phyloP scores from a whole-genome alignment of 2,113 vertebrate genomes.

The Poecilia latipinna region DNA sequence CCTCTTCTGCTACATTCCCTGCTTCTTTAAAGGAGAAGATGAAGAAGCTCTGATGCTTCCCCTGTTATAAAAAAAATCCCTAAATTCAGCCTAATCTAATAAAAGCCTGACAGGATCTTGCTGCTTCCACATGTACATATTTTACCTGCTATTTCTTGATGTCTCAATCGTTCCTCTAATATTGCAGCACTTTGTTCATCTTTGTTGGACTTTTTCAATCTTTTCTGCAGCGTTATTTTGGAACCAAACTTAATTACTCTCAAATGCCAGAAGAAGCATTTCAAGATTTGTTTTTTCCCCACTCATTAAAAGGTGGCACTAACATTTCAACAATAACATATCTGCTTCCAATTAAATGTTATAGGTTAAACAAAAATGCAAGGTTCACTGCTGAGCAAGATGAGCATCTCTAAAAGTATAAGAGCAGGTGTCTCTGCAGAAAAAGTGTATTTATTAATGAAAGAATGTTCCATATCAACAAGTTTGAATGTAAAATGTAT shows the following conservation, averaged over 20 bases:
- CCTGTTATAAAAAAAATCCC: constrained; percentile 5
- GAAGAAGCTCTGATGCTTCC: constrained; percentile 1
- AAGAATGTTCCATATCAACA: not conserved
- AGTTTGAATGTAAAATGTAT: too few species aligned
- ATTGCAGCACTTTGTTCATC: not conserved
- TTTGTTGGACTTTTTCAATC: not conserved
- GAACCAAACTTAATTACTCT: not conserved
- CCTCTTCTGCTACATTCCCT: not conserved
- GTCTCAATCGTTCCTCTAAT: constrained; percentile 16
- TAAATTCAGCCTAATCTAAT: constrained; percentile 47
- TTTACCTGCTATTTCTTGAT: not conserved
- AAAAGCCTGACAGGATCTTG: constrained; percentile 11
- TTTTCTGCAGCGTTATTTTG: not conserved
- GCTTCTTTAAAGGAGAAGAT: constrained; percentile 13
- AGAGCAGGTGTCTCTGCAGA: too few species aligned
- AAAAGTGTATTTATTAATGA: too few species aligned
- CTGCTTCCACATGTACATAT: not conserved
- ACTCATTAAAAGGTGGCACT: constrained; percentile 33
- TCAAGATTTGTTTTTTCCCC: not conserved
- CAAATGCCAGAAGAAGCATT: constrained; percentile 17
- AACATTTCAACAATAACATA: constrained; percentile 22
- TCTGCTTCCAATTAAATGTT: constrained; percentile 35
- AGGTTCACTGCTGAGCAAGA: constrained; percentile 28
- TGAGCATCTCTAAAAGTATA: constrained; percentile 17
- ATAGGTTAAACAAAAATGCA: constrained; percentile 23